Evolutionary conservation across 1,140 invertebrate species (phyloP).

Genomic region (Conus ventricosus): DNA sequence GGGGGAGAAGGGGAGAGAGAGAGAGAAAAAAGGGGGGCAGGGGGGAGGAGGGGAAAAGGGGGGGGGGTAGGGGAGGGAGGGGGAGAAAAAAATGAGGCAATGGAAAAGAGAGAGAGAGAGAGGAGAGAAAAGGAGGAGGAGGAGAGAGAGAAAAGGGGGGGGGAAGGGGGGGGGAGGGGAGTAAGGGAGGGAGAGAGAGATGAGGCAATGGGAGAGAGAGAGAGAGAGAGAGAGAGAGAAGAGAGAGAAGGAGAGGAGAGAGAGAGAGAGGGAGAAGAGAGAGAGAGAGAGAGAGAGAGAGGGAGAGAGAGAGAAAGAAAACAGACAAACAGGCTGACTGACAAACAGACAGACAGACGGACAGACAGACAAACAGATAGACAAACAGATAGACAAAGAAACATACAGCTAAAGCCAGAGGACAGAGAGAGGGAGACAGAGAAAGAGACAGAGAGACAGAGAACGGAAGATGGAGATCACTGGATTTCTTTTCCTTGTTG

Average conservation of each 20-base stretch:
- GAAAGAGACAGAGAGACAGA: not conserved
- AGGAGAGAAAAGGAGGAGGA: not conserved
- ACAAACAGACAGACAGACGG: not conserved
- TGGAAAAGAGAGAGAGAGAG: not conserved
- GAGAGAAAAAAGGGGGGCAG: not conserved
- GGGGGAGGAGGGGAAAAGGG: too few relatives aligned
- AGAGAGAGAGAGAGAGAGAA: not conserved
- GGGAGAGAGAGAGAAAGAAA: constrained; percentile 8
- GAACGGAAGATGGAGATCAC: too few relatives aligned
- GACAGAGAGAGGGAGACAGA: not conserved
- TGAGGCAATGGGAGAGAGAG: too few relatives aligned
- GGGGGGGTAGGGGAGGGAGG: too few relatives aligned
- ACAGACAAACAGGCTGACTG: not conserved
- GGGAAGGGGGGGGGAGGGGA: too few relatives aligned
- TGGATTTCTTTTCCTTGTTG: not conserved
- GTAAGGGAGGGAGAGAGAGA: too few relatives aligned
- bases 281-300: not conserved
- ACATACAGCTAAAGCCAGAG: too few relatives aligned
- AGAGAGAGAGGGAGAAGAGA: not conserved
- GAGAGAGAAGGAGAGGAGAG: not conserved
- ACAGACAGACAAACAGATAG: not conserved
- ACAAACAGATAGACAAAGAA: not conserved
- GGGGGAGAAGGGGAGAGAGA: constrained; percentile 11
- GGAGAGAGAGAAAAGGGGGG: not conserved
- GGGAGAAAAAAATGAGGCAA: too few relatives aligned